Conservation (phyloP, 2,113 vertebrate species). For the Oceanodroma tethys region DNA sequence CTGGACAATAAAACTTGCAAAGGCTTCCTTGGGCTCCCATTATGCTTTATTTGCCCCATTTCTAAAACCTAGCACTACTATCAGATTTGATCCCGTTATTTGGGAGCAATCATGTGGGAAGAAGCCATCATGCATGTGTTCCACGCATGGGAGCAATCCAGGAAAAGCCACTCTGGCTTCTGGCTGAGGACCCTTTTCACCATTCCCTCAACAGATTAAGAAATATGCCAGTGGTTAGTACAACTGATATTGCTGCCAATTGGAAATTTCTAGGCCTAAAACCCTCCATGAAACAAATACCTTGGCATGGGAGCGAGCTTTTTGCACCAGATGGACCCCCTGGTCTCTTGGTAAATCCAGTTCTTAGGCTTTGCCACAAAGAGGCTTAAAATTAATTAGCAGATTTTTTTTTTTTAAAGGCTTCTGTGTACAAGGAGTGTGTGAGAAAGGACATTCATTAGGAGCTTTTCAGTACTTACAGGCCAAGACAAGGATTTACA, state of each 20-base stretch:
- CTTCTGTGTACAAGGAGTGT: neutral
- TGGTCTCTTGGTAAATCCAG: constrained; percentile 53
- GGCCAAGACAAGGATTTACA: neutral
- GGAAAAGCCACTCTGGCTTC: neutral
- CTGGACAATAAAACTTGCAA: neutral
- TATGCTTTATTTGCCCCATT: neutral
- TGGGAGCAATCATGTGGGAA: neutral
- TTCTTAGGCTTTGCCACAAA: constrained; percentile 66
- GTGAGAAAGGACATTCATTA: constrained; percentile 32
- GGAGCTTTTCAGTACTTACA: neutral
- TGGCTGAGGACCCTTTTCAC: neutral
- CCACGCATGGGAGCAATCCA: neutral
- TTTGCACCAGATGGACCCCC: constrained; percentile 68
- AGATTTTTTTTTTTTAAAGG: neutral
- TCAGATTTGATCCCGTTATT: neutral
- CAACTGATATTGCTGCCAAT: neutral
- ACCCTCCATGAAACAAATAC: neutral
- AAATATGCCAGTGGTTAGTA: neutral
- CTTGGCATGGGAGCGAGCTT: neutral
- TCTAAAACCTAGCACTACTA: neutral
- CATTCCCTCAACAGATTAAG: neutral
- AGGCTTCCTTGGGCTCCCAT: neutral
- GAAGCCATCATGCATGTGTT: neutral
- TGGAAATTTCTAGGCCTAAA: neutral
- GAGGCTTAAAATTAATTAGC: constrained; percentile 72